Conservation (phyloP, 2,797 vertebrate species). For the Cheirogaleus major region DNA sequence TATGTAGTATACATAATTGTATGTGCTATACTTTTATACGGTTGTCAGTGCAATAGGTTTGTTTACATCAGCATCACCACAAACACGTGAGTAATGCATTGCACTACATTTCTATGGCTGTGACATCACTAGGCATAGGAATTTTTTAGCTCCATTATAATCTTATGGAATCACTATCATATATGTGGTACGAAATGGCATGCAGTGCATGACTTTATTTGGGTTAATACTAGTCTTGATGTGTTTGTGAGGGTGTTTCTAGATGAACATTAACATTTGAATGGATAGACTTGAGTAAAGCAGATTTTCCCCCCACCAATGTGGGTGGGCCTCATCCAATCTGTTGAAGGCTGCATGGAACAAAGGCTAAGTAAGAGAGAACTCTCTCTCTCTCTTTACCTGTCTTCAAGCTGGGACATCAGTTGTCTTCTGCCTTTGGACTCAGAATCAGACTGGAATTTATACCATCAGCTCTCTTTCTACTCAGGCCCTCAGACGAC, state of each 20-base stretch:
- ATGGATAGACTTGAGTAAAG: neutral
- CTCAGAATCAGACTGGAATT: neutral
- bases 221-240: neutral
- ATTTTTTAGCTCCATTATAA: neutral
- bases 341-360: neutral
- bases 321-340: neutral
- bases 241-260: neutral
- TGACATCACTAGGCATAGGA: neutral
- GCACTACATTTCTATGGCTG: too few relatives aligned
- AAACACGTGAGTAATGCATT: neutral
- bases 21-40: neutral
- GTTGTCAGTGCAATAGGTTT: neutral
- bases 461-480: neutral
- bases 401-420: too few relatives aligned
- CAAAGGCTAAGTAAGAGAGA: neutral
- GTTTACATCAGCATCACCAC: neutral
- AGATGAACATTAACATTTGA: neutral
- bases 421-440: neutral
- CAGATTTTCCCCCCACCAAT: neutral
- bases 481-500: neutral
- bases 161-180: neutral
- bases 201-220: neutral
- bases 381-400: neutral
- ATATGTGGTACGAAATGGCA: neutral
- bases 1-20: neutral